Conservation (phyloP, 2,888 invertebrate genomes). For the Keiferia lycopersicella region DNA sequence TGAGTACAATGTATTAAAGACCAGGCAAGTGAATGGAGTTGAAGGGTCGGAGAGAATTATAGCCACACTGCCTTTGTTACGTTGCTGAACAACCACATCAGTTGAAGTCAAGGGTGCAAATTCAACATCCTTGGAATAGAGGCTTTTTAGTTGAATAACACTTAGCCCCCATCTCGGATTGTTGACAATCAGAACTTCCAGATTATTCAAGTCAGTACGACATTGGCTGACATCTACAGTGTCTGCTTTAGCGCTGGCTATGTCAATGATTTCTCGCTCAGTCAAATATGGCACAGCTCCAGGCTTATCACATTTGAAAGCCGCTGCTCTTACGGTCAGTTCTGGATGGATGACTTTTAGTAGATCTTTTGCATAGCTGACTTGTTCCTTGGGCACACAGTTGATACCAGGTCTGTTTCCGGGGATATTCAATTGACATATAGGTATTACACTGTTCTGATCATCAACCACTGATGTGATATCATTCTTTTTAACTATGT, state of each 20-base stretch:
- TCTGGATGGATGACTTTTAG: conserved; percentile 84
- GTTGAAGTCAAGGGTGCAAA: conserved; percentile 54
- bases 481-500: conserved; percentile 84
- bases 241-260: conserved; percentile 64
- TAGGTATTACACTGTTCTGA: conserved; percentile 80
- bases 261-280: conserved; percentile 83
- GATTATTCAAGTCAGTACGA: conserved; percentile 82
- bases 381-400: conserved; percentile 84
- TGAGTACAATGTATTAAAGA: conserved; percentile 81
- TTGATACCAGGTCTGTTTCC: conserved; percentile 81
- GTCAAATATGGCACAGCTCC: conserved; percentile 81
- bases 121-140: conserved; percentile 64
- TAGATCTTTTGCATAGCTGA: conserved; percentile 83
- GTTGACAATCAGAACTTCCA: conserved; percentile 84
- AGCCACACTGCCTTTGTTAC: conserved; percentile 78
- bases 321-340: conserved; percentile 81
- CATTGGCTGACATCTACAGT: conserved; percentile 67
- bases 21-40: conserved; percentile 82
- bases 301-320: conserved; percentile 79
- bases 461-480: conserved; percentile 77
- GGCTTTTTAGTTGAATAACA: conserved; percentile 72
- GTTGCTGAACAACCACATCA: conserved; percentile 78
- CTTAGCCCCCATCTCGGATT: conserved; percentile 89
- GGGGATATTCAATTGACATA: conserved; percentile 78
- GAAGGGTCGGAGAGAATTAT: conserved; percentile 81